A percentile compares a stretch with the other conserved stretches of the same genome.
Evolutionary conservation across 2,888 invertebrate species (phyloP).

Genomic region (Stegana nigrithorax): DNA sequence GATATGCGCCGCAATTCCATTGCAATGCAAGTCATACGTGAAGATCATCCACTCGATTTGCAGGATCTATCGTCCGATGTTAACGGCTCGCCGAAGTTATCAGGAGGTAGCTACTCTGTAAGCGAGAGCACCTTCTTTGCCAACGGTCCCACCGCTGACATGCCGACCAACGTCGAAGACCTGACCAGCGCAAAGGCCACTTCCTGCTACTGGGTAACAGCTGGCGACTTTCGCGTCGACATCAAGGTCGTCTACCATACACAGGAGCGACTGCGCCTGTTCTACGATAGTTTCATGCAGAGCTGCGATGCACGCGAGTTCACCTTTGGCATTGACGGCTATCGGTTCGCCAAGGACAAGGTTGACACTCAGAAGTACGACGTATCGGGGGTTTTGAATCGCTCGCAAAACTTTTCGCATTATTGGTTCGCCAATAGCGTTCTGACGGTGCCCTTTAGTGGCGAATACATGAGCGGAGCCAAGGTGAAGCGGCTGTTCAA

Average conservation of each 20-base stretch:
- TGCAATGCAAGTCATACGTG: slow-evolving; percentile 62
- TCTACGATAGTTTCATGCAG: slow-evolving; percentile 62
- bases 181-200: slow-evolving; percentile 10
- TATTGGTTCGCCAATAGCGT: slow-evolving; percentile 65
- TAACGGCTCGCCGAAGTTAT: slow-evolving; percentile 36
- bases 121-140: slow-evolving; percentile 47
- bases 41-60: slow-evolving; percentile 56
- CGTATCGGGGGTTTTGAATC: slow-evolving; percentile 39
- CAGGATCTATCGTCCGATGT: slow-evolving; percentile 21
- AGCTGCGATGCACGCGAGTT: slow-evolving; percentile 51
- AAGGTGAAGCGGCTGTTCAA: slow-evolving; percentile 55
- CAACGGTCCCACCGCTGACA: slow-evolving; percentile 45
- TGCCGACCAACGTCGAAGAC: slow-evolving; percentile 37
- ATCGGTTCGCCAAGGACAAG: slow-evolving; percentile 43
- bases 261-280: slow-evolving; percentile 45
- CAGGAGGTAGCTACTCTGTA: slow-evolving; percentile 16
- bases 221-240: slow-evolving; percentile 53
- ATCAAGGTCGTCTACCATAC: slow-evolving; percentile 49
- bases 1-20: slow-evolving; percentile 57
- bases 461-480: slow-evolving; percentile 47
- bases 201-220: slow-evolving; percentile 58
- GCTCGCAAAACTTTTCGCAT: slow-evolving; percentile 52
- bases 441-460: slow-evolving; percentile 59
- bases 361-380: slow-evolving; percentile 14
- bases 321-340: slow-evolving; percentile 62